A percentile compares a stretch with the other conserved stretches of the same genome.
Conservation (phyloP, 30 jellyfish, hydroid and myxozoan genomes). For the Chrysaora quinquecirrha region DNA sequence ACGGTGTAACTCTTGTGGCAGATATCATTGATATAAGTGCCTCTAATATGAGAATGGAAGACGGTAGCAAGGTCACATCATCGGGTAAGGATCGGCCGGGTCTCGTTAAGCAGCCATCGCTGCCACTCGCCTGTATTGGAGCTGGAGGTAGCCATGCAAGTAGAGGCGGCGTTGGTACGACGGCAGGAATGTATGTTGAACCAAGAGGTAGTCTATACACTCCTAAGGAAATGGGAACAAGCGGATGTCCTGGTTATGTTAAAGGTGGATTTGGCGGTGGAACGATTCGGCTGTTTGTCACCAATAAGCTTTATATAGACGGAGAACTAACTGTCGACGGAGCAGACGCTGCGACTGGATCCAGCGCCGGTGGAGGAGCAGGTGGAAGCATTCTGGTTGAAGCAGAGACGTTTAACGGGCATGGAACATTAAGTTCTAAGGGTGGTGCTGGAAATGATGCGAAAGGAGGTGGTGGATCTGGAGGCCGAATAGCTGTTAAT, state of each 20-base stretch:
- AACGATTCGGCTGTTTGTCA: slow-evolving; percentile 28
- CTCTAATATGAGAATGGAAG: slow-evolving; percentile 52
- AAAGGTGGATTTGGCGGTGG: slow-evolving; percentile 69
- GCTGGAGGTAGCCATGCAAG: slow-evolving; percentile 79
- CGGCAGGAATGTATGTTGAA: slow-evolving; percentile 10
- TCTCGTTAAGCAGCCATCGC: slow-evolving; percentile 31
- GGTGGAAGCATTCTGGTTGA: slow-evolving; percentile 68
- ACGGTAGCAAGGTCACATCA: slow-evolving; percentile 67
- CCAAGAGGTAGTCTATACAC: slow-evolving; percentile 51
- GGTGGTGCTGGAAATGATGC: slow-evolving; percentile 68
- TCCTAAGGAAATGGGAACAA: slow-evolving; percentile 45
- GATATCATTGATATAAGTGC: slow-evolving; percentile 70
- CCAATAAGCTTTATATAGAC: slow-evolving; percentile 57
- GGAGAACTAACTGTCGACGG: slow-evolving; percentile 65
- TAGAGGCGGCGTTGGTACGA: slow-evolving; percentile 47
- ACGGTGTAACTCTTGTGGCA: slow-evolving; percentile 62
- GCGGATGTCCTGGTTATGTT: slow-evolving; percentile 59
- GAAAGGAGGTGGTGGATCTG: slow-evolving; percentile 77
- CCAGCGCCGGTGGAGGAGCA: slow-evolving; percentile 69
- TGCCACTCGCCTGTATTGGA: slow-evolving; percentile 44
- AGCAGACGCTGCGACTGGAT: slow-evolving; percentile 42
- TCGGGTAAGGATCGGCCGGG: slow-evolving; percentile 64
- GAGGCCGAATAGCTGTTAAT: slow-evolving; percentile 49
- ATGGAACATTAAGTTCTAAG: slow-evolving; percentile 45
- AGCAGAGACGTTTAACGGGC: slow-evolving; percentile 72